Evolutionary conservation across 1,140 invertebrate species (phyloP), one percentile per base, ranked within the genome.

Genomic region (Hylaeus volcanicus): DNA sequence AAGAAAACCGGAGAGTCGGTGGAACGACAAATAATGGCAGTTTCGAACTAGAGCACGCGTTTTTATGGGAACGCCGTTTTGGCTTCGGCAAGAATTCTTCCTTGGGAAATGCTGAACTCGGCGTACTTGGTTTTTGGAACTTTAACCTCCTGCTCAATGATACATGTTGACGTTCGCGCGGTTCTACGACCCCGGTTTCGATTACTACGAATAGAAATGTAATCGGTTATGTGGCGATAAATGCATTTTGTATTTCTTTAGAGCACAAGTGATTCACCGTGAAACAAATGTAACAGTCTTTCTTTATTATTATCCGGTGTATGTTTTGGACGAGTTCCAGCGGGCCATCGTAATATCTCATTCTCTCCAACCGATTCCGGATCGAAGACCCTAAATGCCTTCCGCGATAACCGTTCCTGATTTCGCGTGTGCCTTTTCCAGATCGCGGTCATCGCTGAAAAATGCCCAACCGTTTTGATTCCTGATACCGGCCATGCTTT

Each of bases 31-130:
- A 68, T 53, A 84, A 82, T 9, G 81, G 55, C 41, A 82, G 79
- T 83, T 77, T 64, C 55, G 3, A 85, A 86, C 74, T 84, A 81
- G 84, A 74, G 5, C 84, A 56, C 77, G 41, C 37, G 74, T 78
- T 83, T 86, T 75, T 81, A 70, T 64, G 41, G n/a, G 64, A 71
- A 73, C 63, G 63, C 82, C 60, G 71, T 82, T 76, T 68, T 60
- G 58, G 37, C 26, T 80, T 60, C 12, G 39, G 37, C 9, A 39
- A 71, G 53, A 76, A 75, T 39, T 53, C 53, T 61, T 58, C 53
- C 53, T n/a, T 45, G 11, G 64, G 66, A 51, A 39, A n/a, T 43
- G 41, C n/a, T 51, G 45, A 76, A 61, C 26, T 26, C 26, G 26
- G 26, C 26, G 26, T 26, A 26, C 26, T 26, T 26, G 26, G 26